Percentiles rank a stretch among this genome's conserved stretches.
Conservation (phyloP, 2,797 vertebrate species). For the Phalloptychus januarius region DNA sequence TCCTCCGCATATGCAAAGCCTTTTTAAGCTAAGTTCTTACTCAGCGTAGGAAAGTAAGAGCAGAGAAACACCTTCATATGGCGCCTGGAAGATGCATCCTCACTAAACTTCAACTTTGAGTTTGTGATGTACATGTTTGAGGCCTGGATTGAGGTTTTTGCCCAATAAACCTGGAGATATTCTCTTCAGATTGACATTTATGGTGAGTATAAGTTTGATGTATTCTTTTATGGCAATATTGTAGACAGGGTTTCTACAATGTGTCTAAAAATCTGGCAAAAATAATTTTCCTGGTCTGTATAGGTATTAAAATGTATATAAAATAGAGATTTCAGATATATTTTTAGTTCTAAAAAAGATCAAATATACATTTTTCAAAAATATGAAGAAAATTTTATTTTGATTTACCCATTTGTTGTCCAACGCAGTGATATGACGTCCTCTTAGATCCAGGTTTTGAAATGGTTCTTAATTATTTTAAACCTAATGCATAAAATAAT, state of each 20-base stretch:
- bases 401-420: background rate
- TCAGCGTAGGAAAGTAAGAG: constrained; percentile 24
- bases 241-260: background rate
- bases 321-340: background rate
- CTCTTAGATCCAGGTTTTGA: background rate
- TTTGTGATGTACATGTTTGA: constrained; percentile 13
- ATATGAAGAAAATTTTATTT: background rate
- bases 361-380: background rate
- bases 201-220: constrained; percentile 62
- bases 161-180: constrained; percentile 5
- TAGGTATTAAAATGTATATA: background rate
- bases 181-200: background rate
- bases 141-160: constrained; percentile 34
- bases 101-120: background rate
- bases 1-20: constrained; percentile 39
- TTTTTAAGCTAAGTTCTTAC: constrained; percentile 41
- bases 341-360: background rate
- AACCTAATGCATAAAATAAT: background rate
- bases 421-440: background rate
- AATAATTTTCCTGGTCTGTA: background rate
- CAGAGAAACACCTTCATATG: constrained; percentile 17
- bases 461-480: background rate
- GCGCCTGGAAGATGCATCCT: background rate
- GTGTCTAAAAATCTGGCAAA: background rate
- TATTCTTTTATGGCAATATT: constrained; percentile 4